Base-by-base conservation (phyloP, 1,140 invertebrate genomes). In the Habropoda laboriosa region DNA sequence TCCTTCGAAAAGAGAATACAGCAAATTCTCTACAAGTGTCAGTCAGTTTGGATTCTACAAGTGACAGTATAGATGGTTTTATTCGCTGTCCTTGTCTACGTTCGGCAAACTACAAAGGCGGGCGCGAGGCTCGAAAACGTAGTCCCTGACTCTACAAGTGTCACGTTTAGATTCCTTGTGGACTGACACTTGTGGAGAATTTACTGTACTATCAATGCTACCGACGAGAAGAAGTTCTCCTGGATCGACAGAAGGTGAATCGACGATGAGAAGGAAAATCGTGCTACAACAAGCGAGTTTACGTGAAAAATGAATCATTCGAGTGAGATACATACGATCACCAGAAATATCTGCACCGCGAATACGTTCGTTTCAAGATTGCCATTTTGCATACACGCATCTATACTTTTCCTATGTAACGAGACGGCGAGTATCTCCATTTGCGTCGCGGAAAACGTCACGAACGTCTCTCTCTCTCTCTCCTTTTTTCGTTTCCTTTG, bases 361-460 rank as follows among this genome's bases (percentile, higher is more conserved):
- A 0, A 16, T 1, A n/a, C 4, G 18, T 18, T 40, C 55, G 12
- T 27, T 27, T 18, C 81, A 80, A 84, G 78, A 55, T 51, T 61
- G 10, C 40, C 45, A 21, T 72, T 57, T 7, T 66, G 2, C 16
- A 4, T 8, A 49, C 49, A 57, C 24, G 30, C 55, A 53, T 32
- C 24, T 53, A 70, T 40, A 27, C 63, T 80, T 61, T 76, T 45
- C 21, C 75, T 80, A 35, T 45, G 42, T 80, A 85, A 85, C 24
- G 51, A 3, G 4, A 51, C 18, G 30, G 24, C 4, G 24, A 40
- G 66, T 79, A 38, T 40, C 51, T n/a, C 57, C 21, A 61, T 63
- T 61, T 40, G 24, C 21, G 27, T 6, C 3, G 21, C 7, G 21
- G 30, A 63, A 55, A 18, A 49, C 27, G 6, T 49, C 57, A 38